Evolutionary conservation across 1,140 invertebrate species (phyloP), one percentile per base, ranked within the genome.

Genomic region (Drosophila orena): DNA sequence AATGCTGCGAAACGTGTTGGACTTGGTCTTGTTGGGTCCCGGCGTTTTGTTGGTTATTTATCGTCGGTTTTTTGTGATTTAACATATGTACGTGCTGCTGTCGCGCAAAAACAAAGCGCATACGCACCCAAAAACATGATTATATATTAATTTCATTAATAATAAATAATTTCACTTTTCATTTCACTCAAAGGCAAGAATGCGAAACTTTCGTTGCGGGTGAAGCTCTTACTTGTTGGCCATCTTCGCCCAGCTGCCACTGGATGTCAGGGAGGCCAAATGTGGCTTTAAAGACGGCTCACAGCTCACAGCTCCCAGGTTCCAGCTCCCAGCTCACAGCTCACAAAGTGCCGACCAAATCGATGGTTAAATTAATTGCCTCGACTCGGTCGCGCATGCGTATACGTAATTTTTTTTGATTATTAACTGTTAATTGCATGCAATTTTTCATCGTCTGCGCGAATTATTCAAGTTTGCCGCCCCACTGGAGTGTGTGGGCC

Each of bases 141-240:
- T 89, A 84, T 88, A 86, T 88, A 88, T 88, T 88, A 88, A 88
- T 88, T 88, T 88, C 84, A 88, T 88, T 88, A 88, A 89, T 88
- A 88, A 88, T 88, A 86, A 86, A 81, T 86, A 88, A 88, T 88
- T 88, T 88, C 84, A 88, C 84, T 88, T 88, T 88, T 88, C 84
- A 88, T 88, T 86, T 86, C 84, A 76, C 83, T 83, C 70, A 64
- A 54, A 56, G 44, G 15, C 15, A 15, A 81, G 86, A 88, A 89
- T 71, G 76, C 69, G 71, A 77, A 88, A 88, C 84, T 88, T 88
- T 88, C 84, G 79, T 88, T 88, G 83, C 83, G 83, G 83, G 83
- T 86, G 58, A 88, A 52, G 83, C 44, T 56, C 54, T 27, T 47
- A 14, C 14, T 38, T 38, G 15, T 22, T 24, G 43, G 8, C 50